These are phyloP conservation scores for Misgurnus mizolepis DNA, from an alignment of 2,113 vertebrate genomes.

Conservation along the genomic window DNA sequence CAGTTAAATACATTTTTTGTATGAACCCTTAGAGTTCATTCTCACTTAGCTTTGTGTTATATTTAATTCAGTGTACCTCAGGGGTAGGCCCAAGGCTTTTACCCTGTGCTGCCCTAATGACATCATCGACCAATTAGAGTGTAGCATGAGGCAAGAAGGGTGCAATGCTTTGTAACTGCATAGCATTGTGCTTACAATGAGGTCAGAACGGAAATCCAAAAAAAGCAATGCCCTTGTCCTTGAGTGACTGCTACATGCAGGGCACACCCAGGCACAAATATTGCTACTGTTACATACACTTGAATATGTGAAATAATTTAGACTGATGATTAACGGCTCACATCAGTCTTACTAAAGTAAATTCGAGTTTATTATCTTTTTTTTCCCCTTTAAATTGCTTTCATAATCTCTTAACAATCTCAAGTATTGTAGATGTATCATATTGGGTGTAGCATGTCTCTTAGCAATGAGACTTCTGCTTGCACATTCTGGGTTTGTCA, in stretches of 20 bases:
- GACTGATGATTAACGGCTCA: background rate
- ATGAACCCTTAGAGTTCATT: background rate
- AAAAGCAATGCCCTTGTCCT: background rate
- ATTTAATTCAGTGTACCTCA: background rate
- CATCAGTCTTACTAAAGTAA: background rate
- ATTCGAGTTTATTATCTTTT: background rate
- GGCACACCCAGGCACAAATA: constrained; percentile 1
- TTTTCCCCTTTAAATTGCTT: constrained; percentile 26
- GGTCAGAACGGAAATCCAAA: constrained; percentile 13
- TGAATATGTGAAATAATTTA: constrained; percentile 24
- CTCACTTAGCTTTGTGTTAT: background rate
- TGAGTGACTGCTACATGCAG: constrained; percentile 20
- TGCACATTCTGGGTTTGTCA: constrained; percentile 9
- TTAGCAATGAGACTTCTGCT: background rate
- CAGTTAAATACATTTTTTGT: too few relatives aligned
- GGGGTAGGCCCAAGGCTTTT: background rate
- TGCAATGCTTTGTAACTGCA: constrained; percentile 38
- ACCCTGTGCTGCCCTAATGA: constrained; percentile 24
- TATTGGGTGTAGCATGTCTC: background rate
- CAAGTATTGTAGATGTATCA: background rate
- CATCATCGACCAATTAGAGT: constrained; percentile 16
- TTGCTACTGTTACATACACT: constrained; percentile 1
- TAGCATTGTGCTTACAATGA: constrained; percentile 14
- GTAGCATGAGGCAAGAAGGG: constrained; percentile 45
- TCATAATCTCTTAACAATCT: background rate